Evolutionary conservation across 2,797 vertebrate species (phyloP), one percentile per base, ranked within the genome.

Genomic region (Microtus agrestis): DNA sequence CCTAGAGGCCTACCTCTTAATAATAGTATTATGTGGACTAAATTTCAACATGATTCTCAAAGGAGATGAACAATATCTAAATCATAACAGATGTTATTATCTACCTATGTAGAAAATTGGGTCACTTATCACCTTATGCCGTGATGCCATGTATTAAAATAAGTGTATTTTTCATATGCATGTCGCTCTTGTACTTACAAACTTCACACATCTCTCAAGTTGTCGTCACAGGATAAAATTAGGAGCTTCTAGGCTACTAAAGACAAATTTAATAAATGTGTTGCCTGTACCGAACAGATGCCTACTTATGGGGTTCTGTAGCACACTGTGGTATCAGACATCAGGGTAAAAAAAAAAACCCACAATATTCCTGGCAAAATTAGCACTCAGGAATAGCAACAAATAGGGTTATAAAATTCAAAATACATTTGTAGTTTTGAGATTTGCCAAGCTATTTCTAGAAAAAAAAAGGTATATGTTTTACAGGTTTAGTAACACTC

Each of bases 371-470:
- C 59, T 71, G 31, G 46, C 3, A 92, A 95, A 93, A 87, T 51
- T 21, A 85, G 31, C 31, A 91, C 27, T 59, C 8, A 48, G 21
- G 29, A 40, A 48, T 61, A 84, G 25, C n/a, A 91, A 90, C 89
- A 25, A 27, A 51, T n/a, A 11, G 61, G 14, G 69, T 86, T 56
- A 67, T 13, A 74, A 79, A 93, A 31, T 37, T 84, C n/a, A 95
- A 80, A 81, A 43, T 43, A 90, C 11, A 13, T 88, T 91, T 86
- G 4, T 77, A 46, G 56, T 81, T 89, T 88, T 94, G 5, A 81
- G 85, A 90, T 71, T 91, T 89, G 10, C 10, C n/a, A 90, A 71
- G 25, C 17, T 91, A 43, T 84, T 93, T 95, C 80, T 87, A 79
- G 84, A 31, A 31, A 56, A 56, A 56, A 56, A 56, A 61, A 73